Evolutionary conservation across 2,888 invertebrate species (phyloP).

Genomic region (Agrypnus murinus): DNA sequence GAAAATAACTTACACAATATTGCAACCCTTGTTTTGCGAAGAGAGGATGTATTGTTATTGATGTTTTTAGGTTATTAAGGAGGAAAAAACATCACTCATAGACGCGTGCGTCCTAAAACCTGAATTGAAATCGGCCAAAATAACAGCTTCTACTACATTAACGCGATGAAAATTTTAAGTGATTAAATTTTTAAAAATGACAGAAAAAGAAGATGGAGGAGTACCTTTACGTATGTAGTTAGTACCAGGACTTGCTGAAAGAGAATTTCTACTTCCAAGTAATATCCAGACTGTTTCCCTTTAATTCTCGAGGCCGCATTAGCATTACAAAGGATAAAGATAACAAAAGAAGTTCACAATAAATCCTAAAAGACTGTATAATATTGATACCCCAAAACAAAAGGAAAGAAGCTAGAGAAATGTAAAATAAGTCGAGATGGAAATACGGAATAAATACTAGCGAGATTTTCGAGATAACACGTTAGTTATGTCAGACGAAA

Average conservation of each 20-base stretch:
- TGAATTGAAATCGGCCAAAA: too few species aligned
- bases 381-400: conserved; percentile 18
- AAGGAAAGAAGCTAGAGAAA: not conserved
- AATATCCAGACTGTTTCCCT: conserved; percentile 1
- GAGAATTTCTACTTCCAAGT: not conserved
- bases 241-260: too few species aligned
- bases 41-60: too few species aligned
- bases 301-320: conserved; percentile 22
- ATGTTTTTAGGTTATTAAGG: too few species aligned
- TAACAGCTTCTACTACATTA: not conserved
- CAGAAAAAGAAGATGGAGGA: not conserved
- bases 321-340: conserved; percentile 17
- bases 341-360: conserved; percentile 20
- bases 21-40: not conserved
- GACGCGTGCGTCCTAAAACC: too few species aligned
- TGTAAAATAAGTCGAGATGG: conserved; percentile 5
- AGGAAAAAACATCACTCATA: too few species aligned
- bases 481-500: too few species aligned
- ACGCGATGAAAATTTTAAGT: not conserved
- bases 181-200: conserved; percentile 7
- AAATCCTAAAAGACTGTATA: conserved; percentile 18
- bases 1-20: conserved; percentile 17
- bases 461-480: too few species aligned
- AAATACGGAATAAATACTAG: too few species aligned
- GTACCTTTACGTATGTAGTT: not conserved